Conservation (phyloP, 2,888 invertebrate genomes). For the Pycnomerus fuliginosus region DNA sequence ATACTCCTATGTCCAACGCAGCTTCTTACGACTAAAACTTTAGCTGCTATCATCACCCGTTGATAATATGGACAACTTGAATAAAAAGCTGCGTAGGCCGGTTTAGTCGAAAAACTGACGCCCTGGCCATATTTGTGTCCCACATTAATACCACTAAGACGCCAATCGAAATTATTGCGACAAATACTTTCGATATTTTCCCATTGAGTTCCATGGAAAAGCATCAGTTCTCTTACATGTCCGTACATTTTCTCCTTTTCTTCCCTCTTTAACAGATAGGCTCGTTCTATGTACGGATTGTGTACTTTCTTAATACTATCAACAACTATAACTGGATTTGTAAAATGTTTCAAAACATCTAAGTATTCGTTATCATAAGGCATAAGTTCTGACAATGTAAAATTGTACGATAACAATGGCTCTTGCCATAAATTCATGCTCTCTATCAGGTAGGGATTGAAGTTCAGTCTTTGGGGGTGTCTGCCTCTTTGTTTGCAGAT, state of each 20-base stretch:
- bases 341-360: too few relatives aligned
- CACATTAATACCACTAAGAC: slow-evolving; percentile 4
- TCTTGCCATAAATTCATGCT: too few relatives aligned
- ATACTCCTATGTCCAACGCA: slow-evolving; percentile 31
- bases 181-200: slow-evolving; percentile 13
- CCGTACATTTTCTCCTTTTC: slow-evolving; percentile 2
- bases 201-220: slow-evolving; percentile 23
- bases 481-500: too few relatives aligned
- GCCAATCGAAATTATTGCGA: slow-evolving; percentile 22
- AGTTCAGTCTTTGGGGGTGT: too few relatives aligned
- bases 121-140: slow-evolving; percentile 21
- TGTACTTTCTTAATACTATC: slow-evolving; percentile 13
- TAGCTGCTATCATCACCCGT: slow-evolving; percentile 37
- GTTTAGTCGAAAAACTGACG: slow-evolving; percentile 21
- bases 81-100: slow-evolving; percentile 19
- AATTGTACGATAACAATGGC: too few relatives aligned
- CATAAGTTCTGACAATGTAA: too few relatives aligned
- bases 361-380: too few relatives aligned
- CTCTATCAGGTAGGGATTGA: too few relatives aligned
- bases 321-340: background rate
- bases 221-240: slow-evolving; percentile 8
- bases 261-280: slow-evolving; percentile 14
- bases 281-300: slow-evolving; percentile 11
- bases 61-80: slow-evolving; percentile 3
- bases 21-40: slow-evolving; percentile 29